Conservation (phyloP, 1,140 invertebrate species). For the Drosophila nasuta region DNA sequence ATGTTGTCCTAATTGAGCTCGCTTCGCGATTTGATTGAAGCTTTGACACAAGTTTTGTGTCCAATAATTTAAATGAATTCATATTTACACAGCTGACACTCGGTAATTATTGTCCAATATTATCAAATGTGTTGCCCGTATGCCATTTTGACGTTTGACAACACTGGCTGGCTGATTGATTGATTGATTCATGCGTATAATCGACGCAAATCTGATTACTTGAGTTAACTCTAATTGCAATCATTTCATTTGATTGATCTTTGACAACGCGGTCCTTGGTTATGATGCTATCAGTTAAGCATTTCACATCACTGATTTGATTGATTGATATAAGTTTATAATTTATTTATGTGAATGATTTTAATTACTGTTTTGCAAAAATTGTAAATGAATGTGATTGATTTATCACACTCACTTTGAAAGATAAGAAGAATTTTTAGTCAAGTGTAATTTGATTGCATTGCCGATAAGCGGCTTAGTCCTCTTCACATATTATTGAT, state of each 20-base stretch:
- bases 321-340: constrained; percentile 15
- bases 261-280: not conserved
- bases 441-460: constrained; percentile 58
- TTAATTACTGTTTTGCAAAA: not conserved
- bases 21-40: constrained; percentile 28
- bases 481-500: not conserved
- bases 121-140: constrained; percentile 1
- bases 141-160: not conserved
- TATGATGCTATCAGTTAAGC: too few relatives aligned
- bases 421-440: constrained; percentile 51
- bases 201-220: not conserved
- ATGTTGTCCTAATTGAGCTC: constrained; percentile 51
- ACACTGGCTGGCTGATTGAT: not conserved
- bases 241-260: not conserved
- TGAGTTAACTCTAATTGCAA: not conserved
- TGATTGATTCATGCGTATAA: not conserved
- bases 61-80: constrained; percentile 6
- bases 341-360: not conserved
- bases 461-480: constrained; percentile 33
- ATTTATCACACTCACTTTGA: constrained; percentile 56
- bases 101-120: not conserved
- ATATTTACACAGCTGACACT: not conserved
- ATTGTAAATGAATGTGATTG: constrained; percentile 48
- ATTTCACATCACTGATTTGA: not conserved
- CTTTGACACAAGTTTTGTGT: constrained; percentile 10